A percentile compares a stretch with the other conserved stretches of the same genome.
phyloP scores from a whole-genome alignment of 64 coral and sea anemone species.

The Montipora efflorescens region DNA sequence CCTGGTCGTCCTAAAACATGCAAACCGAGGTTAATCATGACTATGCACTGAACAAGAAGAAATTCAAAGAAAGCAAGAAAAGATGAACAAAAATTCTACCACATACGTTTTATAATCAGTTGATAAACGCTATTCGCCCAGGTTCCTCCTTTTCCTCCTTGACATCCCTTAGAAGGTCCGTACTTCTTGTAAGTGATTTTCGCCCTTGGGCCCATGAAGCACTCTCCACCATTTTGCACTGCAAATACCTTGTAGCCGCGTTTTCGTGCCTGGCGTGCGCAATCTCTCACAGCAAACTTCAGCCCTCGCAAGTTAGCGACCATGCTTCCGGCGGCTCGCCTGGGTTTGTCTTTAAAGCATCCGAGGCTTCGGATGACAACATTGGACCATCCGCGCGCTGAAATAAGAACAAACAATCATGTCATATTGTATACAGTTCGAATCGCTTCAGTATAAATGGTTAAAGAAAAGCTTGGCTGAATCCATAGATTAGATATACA shows the following conservation, averaged over 20 bases:
- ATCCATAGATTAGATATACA: too few relatives aligned
- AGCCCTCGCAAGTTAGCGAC: slow-evolving; percentile 47
- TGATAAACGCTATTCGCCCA: slow-evolving; percentile 66
- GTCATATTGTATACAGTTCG: too few relatives aligned
- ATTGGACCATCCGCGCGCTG: slow-evolving; percentile 34
- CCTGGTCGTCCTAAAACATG: neutral
- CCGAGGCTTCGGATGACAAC: slow-evolving; percentile 36
- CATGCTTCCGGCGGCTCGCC: slow-evolving; percentile 25
- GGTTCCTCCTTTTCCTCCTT: slow-evolving; percentile 50
- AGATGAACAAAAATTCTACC: neutral
- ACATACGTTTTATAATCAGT: slow-evolving; percentile 51
- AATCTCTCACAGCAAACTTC: slow-evolving; percentile 41
- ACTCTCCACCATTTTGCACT: slow-evolving; percentile 60
- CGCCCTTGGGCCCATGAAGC: slow-evolving; percentile 54
- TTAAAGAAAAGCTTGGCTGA: too few relatives aligned
- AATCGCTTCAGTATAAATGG: too few relatives aligned
- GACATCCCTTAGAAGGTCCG: slow-evolving; percentile 50
- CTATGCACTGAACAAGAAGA: neutral
- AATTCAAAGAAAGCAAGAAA: neutral
- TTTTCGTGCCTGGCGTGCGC: slow-evolving; percentile 41
- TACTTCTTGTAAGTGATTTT: slow-evolving; percentile 58
- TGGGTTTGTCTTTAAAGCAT: slow-evolving; percentile 56
- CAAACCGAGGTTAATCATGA: neutral
- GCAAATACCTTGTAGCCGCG: slow-evolving; percentile 61
- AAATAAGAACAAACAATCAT: neutral